These are phyloP conservation scores for Toxostoma redivivum DNA, from an alignment of 2,113 vertebrate genomes.

Conservation along the genomic window DNA sequence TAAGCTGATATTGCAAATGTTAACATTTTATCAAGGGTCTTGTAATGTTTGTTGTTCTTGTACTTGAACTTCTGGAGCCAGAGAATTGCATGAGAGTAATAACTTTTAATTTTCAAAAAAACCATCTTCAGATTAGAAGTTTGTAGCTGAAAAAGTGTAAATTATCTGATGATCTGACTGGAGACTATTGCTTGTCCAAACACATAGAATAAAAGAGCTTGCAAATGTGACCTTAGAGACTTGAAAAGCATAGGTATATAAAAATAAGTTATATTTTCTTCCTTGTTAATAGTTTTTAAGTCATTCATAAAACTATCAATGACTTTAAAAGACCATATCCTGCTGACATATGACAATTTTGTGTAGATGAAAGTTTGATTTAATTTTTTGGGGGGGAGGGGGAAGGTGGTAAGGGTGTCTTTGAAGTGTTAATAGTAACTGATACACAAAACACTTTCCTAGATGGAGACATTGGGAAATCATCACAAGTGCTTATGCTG, in stretches of 20 bases:
- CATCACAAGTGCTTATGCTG: neutral
- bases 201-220: neutral
- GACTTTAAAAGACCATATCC: neutral
- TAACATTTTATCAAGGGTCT: neutral
- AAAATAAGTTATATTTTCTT: neutral
- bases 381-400: neutral
- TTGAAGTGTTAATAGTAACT: neutral
- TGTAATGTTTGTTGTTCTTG: neutral
- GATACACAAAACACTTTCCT: neutral
- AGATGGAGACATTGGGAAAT: neutral
- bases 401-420: fast-evolving
- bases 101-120: neutral
- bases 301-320: neutral
- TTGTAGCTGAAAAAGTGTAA: neutral
- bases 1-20: neutral
- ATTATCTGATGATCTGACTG: neutral
- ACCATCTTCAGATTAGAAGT: neutral
- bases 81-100: neutral
- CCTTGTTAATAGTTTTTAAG: neutral
- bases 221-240: neutral
- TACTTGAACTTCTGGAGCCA: neutral
- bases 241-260: neutral
- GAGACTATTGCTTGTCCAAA: neutral
- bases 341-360: neutral
- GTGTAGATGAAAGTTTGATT: neutral